These are phyloP conservation scores for Anthonomus grandis DNA, from an alignment of 1,140 invertebrate genomes.

Conservation along the genomic window DNA sequence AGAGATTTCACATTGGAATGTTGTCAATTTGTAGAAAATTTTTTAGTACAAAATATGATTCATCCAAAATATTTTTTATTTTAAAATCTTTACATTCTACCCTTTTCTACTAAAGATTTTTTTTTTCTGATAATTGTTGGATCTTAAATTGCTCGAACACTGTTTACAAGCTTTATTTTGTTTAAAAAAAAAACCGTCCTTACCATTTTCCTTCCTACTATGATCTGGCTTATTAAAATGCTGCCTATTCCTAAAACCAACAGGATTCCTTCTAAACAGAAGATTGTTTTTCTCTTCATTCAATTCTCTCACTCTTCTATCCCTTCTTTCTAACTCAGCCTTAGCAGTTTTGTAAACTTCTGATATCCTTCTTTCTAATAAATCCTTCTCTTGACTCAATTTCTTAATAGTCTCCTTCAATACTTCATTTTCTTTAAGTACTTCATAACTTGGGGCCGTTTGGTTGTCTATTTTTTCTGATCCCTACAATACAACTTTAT, in stretches of 20 bases:
- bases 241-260: no score
- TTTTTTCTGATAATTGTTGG: no score
- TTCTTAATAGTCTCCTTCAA: constrained; percentile 13
- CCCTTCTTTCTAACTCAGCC: constrained; percentile 51
- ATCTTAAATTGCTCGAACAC: no score
- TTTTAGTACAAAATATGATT: no score
- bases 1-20: no score
- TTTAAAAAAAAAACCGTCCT: no score
- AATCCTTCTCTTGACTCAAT: constrained; percentile 36
- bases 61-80: no score
- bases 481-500: not conserved
- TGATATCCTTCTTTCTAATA: constrained; percentile 47
- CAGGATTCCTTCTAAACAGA: constrained; percentile 10
- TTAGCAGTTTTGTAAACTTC: constrained; percentile 52
- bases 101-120: no score
- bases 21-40: no score
- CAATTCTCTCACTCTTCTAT: constrained; percentile 48
- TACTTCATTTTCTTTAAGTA: constrained; percentile 20
- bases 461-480: constrained; percentile 44
- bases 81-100: no score
- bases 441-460: constrained; percentile 3
- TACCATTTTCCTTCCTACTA: no score
- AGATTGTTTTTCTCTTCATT: constrained; percentile 32
- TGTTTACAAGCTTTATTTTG: no score
- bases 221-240: not conserved